phyloP scores from a whole-genome alignment of 2,888 invertebrate genomes.

The Helicoverpa assulta region DNA sequence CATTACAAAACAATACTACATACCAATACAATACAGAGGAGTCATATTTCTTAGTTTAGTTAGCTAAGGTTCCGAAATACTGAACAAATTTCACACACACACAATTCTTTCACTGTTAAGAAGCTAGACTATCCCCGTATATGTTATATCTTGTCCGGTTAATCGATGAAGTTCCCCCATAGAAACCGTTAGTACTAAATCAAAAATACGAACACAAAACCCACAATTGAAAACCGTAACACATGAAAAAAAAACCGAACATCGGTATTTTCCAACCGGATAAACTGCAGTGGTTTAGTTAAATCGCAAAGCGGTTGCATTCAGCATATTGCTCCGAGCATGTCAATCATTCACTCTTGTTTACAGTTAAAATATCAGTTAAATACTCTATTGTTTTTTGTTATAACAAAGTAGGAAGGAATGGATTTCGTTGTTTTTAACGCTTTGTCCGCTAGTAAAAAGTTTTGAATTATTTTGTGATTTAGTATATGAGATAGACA shows the following conservation, averaged over 20 bases:
- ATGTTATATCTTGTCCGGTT: too few relatives aligned
- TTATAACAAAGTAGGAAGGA: not conserved
- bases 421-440: not conserved
- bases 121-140: too few relatives aligned
- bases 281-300: not conserved
- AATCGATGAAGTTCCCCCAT: too few relatives aligned
- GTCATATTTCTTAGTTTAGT: too few relatives aligned
- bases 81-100: too few relatives aligned
- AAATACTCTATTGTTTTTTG: conserved; percentile 12
- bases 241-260: too few relatives aligned
- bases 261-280: conserved; percentile 11
- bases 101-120: too few relatives aligned
- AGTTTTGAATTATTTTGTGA: not conserved
- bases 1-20: too few relatives aligned
- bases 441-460: not conserved
- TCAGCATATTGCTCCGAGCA: conserved; percentile 8
- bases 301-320: not conserved
- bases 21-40: too few relatives aligned
- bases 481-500: not conserved
- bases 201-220: not conserved
- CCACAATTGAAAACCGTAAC: not conserved
- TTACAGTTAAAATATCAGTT: conserved; percentile 6
- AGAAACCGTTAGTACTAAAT: too few relatives aligned
- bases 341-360: conserved; percentile 8
- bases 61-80: too few relatives aligned